phyloP scores from a whole-genome alignment of 2,888 invertebrate genomes.

The Octodonta nipae region DNA sequence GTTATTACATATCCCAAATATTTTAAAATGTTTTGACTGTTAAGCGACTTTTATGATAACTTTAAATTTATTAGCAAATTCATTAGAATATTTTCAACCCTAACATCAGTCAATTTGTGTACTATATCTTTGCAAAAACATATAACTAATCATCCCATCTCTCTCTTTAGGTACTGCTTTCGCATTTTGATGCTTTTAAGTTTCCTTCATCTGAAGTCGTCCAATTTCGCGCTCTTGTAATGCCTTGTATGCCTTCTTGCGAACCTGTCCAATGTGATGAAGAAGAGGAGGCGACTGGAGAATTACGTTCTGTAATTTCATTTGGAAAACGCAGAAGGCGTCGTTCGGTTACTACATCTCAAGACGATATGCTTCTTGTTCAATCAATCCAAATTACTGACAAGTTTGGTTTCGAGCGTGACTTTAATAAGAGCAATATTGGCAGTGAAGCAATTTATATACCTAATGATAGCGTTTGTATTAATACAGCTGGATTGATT shows the following conservation, averaged over 20 bases:
- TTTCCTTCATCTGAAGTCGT: slow-evolving; percentile 91
- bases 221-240: slow-evolving; percentile 88
- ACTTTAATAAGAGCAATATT: slow-evolving; percentile 44
- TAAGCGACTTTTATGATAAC: too few relatives aligned
- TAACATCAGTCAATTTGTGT: too few relatives aligned
- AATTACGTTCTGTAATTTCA: slow-evolving; percentile 67
- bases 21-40: too few relatives aligned
- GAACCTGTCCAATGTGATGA: slow-evolving; percentile 84
- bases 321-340: slow-evolving; percentile 67
- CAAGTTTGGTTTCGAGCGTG: slow-evolving; percentile 54
- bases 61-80: slow-evolving; percentile 6
- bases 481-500: slow-evolving; percentile 68
- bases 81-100: too few relatives aligned
- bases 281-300: slow-evolving; percentile 68
- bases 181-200: slow-evolving; percentile 91
- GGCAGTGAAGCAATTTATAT: slow-evolving; percentile 61
- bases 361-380: slow-evolving; percentile 70
- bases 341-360: slow-evolving; percentile 41
- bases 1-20: too few relatives aligned
- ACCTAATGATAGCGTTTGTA: slow-evolving; percentile 49
- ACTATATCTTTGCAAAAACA: slow-evolving; percentile 1
- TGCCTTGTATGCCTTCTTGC: slow-evolving; percentile 86
- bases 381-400: slow-evolving; percentile 87
- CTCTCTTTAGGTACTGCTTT: slow-evolving; percentile 57
- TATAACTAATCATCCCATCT: too few relatives aligned